A percentile compares a stretch with the other conserved stretches of the same genome.
These are phyloP conservation scores for Montipora cactus DNA, from an alignment of 64 coral and sea anemone species.

Conservation along the genomic window DNA sequence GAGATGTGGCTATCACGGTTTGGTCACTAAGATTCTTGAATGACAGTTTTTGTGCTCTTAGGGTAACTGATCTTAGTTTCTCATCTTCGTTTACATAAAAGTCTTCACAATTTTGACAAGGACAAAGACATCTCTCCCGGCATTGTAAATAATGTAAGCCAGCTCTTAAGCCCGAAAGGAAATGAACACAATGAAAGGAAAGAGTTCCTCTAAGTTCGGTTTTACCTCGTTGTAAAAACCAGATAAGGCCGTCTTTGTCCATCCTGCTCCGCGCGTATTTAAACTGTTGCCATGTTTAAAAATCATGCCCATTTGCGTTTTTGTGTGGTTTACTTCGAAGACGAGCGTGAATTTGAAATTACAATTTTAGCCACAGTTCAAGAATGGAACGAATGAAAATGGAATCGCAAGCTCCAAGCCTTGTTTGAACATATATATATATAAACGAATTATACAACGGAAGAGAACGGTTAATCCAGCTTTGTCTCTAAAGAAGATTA, in stretches of 20 bases:
- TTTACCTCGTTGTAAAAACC: not conserved
- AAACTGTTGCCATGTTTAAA: too few relatives aligned
- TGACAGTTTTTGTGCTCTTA: not conserved
- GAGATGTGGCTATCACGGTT: not conserved
- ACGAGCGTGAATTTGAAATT: too few relatives aligned
- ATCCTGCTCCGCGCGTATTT: too few relatives aligned
- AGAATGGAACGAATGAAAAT: too few relatives aligned
- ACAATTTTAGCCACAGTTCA: too few relatives aligned
- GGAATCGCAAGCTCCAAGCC: too few relatives aligned
- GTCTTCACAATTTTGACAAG: not conserved
- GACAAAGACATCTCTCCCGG: not conserved
- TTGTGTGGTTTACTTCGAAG: too few relatives aligned
- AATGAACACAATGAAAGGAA: not conserved
- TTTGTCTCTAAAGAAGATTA: not conserved
- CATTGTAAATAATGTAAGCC: not conserved
- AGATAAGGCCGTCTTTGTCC: not conserved
- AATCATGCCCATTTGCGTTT: too few relatives aligned
- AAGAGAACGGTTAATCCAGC: too few relatives aligned
- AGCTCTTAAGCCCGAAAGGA: not conserved
- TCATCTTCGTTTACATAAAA: not conserved
- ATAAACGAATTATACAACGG: too few relatives aligned
- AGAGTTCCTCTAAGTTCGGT: not conserved
- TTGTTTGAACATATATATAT: too few relatives aligned
- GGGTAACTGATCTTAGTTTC: not conserved
- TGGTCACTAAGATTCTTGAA: constrained; percentile 13